Evolutionary conservation across 2,113 vertebrate species (phyloP).

Genomic region (Heterotilapia buettikoferi): DNA sequence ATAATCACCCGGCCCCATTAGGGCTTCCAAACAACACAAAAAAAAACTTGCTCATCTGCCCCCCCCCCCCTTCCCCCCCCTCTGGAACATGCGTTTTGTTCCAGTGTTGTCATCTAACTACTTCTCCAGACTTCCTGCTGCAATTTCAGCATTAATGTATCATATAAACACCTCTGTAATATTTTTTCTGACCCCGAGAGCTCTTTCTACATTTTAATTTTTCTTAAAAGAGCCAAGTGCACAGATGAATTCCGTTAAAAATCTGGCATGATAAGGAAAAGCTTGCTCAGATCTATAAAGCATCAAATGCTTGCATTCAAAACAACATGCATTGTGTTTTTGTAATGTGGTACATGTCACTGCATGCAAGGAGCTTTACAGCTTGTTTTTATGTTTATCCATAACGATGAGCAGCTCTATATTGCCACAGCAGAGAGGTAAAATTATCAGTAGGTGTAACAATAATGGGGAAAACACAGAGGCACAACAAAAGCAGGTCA

Average conservation of each 20-base stretch:
- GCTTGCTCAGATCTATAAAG: not conserved
- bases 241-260: not conserved
- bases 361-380: not conserved
- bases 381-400: not conserved
- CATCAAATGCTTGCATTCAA: not conserved
- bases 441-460: not conserved
- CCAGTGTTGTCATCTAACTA: not conserved
- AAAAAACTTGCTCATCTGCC: not conserved
- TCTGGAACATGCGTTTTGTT: not conserved
- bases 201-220: not conserved
- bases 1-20: not conserved
- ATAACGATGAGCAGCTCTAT: not conserved
- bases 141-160: not conserved
- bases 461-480: not conserved
- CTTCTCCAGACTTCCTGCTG: not conserved
- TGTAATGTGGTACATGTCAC: not conserved
- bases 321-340: not conserved
- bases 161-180: not conserved
- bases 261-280: not conserved
- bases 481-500: not conserved
- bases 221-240: not conserved
- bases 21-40: not conserved
- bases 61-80: rapidly evolving
- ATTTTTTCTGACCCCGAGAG: not conserved
- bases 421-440: not conserved